Evolutionary conservation across 2,797 vertebrate species (phyloP).

Genomic region (Chloroceryle amazona): DNA sequence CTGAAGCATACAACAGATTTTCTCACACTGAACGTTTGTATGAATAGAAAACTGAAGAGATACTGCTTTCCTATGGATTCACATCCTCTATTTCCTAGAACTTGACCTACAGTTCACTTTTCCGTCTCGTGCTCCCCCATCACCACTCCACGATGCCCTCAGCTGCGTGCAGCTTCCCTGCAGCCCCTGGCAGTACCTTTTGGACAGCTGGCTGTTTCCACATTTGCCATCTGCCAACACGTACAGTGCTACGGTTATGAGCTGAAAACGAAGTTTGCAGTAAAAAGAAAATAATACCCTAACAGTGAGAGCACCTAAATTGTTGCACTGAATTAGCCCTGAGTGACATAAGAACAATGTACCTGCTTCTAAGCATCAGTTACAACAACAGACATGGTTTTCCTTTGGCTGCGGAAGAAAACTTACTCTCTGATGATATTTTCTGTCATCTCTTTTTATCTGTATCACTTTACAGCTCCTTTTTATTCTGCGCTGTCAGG

Average conservation of each 20-base stretch:
- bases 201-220: background rate
- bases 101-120: accelerated
- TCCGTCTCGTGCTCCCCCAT: background rate
- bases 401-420: background rate
- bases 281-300: background rate
- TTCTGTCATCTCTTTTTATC: background rate
- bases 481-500: background rate
- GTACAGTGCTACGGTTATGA: accelerated
- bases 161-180: background rate
- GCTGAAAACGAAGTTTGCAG: background rate
- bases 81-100: background rate
- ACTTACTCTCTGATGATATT: background rate
- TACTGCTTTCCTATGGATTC: background rate
- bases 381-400: background rate
- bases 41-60: background rate
- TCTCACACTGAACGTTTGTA: background rate
- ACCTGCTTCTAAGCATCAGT: background rate
- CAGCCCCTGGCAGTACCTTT: background rate
- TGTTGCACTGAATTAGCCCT: background rate
- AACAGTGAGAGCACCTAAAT: background rate
- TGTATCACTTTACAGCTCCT: background rate
- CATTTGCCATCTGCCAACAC: background rate
- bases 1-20: background rate
- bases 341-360: background rate
- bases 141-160: background rate